phyloP scores from a whole-genome alignment of 2,888 invertebrate species.

The Nowickia ferox region DNA sequence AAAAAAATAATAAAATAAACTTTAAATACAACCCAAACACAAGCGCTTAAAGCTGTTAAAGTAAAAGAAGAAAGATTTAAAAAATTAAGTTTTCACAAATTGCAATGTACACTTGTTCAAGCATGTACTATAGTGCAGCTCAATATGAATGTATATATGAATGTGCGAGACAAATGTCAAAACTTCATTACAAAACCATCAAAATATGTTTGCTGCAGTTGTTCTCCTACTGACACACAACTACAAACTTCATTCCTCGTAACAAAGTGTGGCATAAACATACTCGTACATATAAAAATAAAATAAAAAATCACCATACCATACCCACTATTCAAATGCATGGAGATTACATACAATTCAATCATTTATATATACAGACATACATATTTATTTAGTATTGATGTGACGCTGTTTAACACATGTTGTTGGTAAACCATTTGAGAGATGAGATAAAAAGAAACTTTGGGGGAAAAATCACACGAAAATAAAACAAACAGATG shows the following conservation, averaged over 20 bases:
- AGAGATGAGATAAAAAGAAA: conserved; percentile 48
- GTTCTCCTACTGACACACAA: conserved; percentile 6
- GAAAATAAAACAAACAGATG: conserved; percentile 40
- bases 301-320: not conserved
- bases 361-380: not conserved
- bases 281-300: not conserved
- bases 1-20: conserved; percentile 15
- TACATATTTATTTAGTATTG: conserved; percentile 8
- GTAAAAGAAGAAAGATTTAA: not conserved
- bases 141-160: conserved; percentile 11
- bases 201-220: conserved; percentile 65
- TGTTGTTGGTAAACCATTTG: conserved; percentile 66
- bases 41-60: not conserved
- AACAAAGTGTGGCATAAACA: conserved; percentile 37
- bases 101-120: conserved; percentile 1
- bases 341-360: not conserved
- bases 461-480: conserved; percentile 43
- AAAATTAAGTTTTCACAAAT: conserved; percentile 17
- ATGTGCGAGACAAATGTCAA: conserved; percentile 68
- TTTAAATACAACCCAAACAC: conserved; percentile 6
- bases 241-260: conserved; percentile 23
- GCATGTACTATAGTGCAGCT: not conserved
- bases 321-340: conserved; percentile 12
- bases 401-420: conserved; percentile 65
- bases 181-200: conserved; percentile 72